These are phyloP conservation scores for Apostichopus parvimensis DNA, from an alignment of 35 echinoderm and acorn worm species.

Conservation along the genomic window DNA sequence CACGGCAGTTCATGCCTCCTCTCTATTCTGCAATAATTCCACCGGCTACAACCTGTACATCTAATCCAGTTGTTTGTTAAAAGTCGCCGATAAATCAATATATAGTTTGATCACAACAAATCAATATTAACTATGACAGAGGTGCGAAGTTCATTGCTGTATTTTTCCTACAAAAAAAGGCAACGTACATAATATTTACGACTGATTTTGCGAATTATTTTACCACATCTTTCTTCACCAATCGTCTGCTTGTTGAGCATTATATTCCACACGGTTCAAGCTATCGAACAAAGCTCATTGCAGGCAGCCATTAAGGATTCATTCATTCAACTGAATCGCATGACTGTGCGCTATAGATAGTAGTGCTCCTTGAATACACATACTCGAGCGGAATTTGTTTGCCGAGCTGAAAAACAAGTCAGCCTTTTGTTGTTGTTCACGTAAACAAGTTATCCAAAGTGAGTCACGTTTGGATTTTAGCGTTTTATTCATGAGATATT, in stretches of 20 bases:
- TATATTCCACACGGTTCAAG: constrained; percentile 25
- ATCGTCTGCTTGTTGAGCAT: not conserved
- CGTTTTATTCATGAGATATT: constrained; percentile 44
- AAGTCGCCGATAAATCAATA: constrained; percentile 50
- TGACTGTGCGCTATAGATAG: constrained; percentile 48
- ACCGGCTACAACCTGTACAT: constrained; percentile 20
- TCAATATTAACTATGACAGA: constrained; percentile 2
- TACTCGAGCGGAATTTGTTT: constrained; percentile 58
- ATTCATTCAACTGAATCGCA: constrained; percentile 25
- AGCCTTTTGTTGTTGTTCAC: constrained; percentile 58
- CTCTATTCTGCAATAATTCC: not conserved
- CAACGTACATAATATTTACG: not conserved
- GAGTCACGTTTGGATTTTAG: constrained; percentile 54
- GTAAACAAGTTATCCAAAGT: constrained; percentile 59
- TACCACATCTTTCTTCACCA: not conserved
- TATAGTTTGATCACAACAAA: constrained; percentile 46
- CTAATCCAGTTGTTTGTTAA: constrained; percentile 42
- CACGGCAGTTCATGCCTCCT: constrained; percentile 13
- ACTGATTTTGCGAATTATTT: not conserved
- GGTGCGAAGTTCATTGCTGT: not conserved
- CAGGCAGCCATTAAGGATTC: constrained; percentile 48
- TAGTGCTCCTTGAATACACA: constrained; percentile 30
- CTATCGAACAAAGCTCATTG: constrained; percentile 37
- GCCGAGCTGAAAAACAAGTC: constrained; percentile 59
- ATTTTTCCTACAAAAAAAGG: not conserved